Base-by-base conservation (phyloP, 2,113 vertebrate genomes). In the Dipodomys ordii region DNA sequence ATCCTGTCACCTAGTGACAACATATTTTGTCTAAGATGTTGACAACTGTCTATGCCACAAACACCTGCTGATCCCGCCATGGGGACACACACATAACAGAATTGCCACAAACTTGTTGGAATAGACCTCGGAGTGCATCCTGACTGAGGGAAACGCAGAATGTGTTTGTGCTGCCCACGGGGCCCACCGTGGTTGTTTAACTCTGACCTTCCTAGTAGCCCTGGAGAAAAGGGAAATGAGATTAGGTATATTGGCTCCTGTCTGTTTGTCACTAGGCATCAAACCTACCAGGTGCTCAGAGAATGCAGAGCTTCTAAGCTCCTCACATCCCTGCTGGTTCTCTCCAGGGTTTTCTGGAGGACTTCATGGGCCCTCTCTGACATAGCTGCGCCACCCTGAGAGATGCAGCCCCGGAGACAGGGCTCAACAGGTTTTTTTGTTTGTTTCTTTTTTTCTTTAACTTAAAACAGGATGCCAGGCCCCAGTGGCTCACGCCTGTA, bases 101-200 rank as follows among this genome's bases (percentile, higher is more conserved):
- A 30, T 67, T 64, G 28, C 46, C 15, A 22, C 30, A 39, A 53
- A 53, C 49, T 53, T 53, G 49, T 39, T 39, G 39, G 49, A 53
- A 53, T 53, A 53, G 12, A 11, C 12, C 9, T 9, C 12, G 49
- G 49, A 57, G 3, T 57, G 53, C 53, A 57, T 57, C 53, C 11
- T 57, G 13, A 57, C 53, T 0, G 0, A 7, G 27, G 64, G 28
- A 76, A 32, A 67, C 22, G 25, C 16, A 15, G 18, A 7, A 57
- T 13, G 15, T 57, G 25, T 20, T 4, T 1, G 1, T 8, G 16
- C 25, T 4, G 7, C 11, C 15, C 8, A 5, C 53, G 8, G 49
- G 49, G 49, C 49, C 49, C 49, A 53, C 49, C 39, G 5, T 39
- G 39, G 5, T 39, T 53, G 49, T 53, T 80, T 53, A 25, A 4